Base-by-base conservation (phyloP, 2,113 vertebrate genomes). In the Indicator indicator region DNA sequence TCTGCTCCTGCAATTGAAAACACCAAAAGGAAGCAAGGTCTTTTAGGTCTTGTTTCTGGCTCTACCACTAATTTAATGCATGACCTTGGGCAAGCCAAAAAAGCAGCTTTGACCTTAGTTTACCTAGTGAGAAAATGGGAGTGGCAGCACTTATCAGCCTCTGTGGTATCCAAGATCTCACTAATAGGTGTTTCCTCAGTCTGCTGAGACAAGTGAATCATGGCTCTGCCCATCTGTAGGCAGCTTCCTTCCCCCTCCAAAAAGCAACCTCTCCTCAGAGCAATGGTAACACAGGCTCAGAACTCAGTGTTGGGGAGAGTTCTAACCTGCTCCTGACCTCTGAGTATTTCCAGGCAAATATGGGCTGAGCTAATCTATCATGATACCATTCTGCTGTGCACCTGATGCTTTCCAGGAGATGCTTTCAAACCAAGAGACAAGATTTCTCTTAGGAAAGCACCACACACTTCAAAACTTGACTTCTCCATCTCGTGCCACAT, bases 31-130 rank as follows among this genome's bases (percentile, higher is more conserved):
- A 88, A 93, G 17, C 2, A 0, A 79, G 79, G 82, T 74, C 93
- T 93, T 91, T 95, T 42, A 83, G 87, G 82, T 80, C 88, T 96
- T 58, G 85, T 96, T 95, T 89, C 89, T 95, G 94, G 72, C 64
- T 95, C 87, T 77, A 11, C 82, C 87, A 18, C 82, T 91, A 83
- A 95, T 88, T 83, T 58, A 79, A 82, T 74, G 82, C 76, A 65
- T 93, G 93, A 93, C 95, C 94, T 78, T 83, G 89, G 76, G 95
- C 95, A 86, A 93, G 82, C 26, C 58, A 71, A 56, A 56, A 92
- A 94, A 86, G 72, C 89, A 77, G 83, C 93, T 38, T 89, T 95
- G 94, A 94, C 91, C 95, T 95, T 76, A 69, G 88, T 86, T 95
- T 93, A 94, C 91, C 89, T 75, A 75, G 50, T 32, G 91, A 71